phyloP scores from a whole-genome alignment of 2,797 vertebrate species.

The Sebastes cheni region DNA sequence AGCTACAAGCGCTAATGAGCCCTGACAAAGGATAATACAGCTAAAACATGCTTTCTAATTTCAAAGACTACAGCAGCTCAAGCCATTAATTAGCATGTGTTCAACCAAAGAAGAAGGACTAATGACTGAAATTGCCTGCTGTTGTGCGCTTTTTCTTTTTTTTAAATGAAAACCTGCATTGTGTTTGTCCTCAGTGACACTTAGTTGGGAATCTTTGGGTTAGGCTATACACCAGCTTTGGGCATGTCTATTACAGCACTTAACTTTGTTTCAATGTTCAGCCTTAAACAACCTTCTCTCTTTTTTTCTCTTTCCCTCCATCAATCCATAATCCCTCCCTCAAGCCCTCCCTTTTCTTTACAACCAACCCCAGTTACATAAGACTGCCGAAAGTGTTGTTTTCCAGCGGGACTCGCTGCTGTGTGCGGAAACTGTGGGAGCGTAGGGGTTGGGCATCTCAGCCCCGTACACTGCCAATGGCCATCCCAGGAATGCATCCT shows the following conservation, averaged over 20 bases:
- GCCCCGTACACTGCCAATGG: conserved; percentile 58
- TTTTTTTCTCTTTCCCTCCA: conserved; percentile 17
- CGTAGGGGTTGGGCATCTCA: conserved; percentile 64
- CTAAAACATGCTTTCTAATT: not conserved
- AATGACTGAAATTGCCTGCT: not conserved
- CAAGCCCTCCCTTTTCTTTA: conserved; percentile 41
- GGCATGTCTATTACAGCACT: conserved; percentile 34
- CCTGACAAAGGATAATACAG: not conserved
- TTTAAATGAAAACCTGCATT: not conserved
- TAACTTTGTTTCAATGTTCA: conserved; percentile 47
- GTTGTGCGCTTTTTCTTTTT: not conserved
- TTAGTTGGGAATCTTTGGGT: not conserved
- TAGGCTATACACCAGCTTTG: not conserved
- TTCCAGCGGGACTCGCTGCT: conserved; percentile 54
- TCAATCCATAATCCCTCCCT: conserved; percentile 50
- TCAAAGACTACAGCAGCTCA: not conserved
- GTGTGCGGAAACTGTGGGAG: conserved; percentile 68
- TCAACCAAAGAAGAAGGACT: not conserved
- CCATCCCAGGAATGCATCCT: conserved; percentile 76
- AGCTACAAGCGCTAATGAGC: not conserved
- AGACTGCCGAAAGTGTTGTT: conserved; percentile 63
- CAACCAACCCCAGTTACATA: conserved; percentile 65
- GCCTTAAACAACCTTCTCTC: conserved; percentile 45
- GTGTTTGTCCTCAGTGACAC: not conserved
- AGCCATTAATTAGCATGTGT: not conserved